Base-by-base conservation (phyloP, 2,113 vertebrate species). In the Dunckerocampus dactyliophorus region DNA sequence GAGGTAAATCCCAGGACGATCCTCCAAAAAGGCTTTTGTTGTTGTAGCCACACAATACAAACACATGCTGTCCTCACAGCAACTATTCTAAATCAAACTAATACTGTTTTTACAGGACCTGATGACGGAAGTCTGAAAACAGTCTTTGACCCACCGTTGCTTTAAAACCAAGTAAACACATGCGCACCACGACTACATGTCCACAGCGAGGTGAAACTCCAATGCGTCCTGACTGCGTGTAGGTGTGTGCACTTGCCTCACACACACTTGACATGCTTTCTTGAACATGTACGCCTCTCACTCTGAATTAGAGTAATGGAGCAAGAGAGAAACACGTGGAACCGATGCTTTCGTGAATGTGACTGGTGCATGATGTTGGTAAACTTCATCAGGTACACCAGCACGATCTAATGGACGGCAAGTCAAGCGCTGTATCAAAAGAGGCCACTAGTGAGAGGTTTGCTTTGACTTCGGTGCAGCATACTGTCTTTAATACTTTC, bases 91-190 rank as follows among this genome's bases (percentile, higher is more conserved):
- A n/a, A n/a, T 28, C 24, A 28, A 28, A 3, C 65, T 76, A 80
- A 84, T 78, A 75, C 78, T 84, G 78, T 84, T 83, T 86, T 86
- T 67, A 77, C 56, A 81, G 56, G 65, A 70, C 71, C 45, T 17
- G 56, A 68, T 76, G 72, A 71, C 5, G 24, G 24, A 28, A 70
- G 71, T 76, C 78, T 72, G 59, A 80, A 78, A 86, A 76, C 71
- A 81, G 79, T 76, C 63, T 48, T 70, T 77, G 72, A 74, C 72
- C 74, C 59, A 4, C 71, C 74, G 65, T 63, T 80, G 62, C 70
- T 72, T 62, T 53, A 51, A 78, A 81, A 71, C 76, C 71, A 82
- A 85, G 80, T 73, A 80, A 83, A 84, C 53, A 65, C 24, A 24
- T 59, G 51, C 31, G 59, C 20, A 22, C 49, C 13, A n/a, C n/a